Conservation (phyloP, 2,113 vertebrate genomes). For the Platichthys flesus region DNA sequence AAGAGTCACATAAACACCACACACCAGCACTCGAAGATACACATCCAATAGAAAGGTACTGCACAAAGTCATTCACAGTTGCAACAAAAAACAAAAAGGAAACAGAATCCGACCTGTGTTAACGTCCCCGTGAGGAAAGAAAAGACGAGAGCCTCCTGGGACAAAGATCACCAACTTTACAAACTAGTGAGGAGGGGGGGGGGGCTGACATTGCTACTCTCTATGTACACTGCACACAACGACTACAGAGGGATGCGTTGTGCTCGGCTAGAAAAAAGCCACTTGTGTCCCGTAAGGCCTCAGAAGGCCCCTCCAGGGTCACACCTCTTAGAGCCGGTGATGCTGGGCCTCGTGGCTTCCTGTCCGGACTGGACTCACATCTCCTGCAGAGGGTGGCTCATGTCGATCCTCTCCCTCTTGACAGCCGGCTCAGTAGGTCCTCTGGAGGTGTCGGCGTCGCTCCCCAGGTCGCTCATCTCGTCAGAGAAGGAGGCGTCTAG, state of each 20-base stretch:
- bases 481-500: constrained; percentile 84
- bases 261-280: background rate
- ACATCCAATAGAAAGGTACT: constrained; percentile 61
- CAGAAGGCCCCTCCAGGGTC: constrained; percentile 1
- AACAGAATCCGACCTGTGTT: constrained; percentile 55
- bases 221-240: constrained; percentile 70
- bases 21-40: constrained; percentile 63
- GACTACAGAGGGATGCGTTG: constrained; percentile 34
- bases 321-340: background rate
- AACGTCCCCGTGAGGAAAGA: constrained; percentile 43
- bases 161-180: constrained; percentile 15
- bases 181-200: constrained; percentile 32
- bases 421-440: constrained; percentile 87
- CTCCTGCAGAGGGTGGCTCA: constrained; percentile 90
- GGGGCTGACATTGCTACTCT: constrained; percentile 45
- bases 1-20: constrained; percentile 50
- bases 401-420: constrained; percentile 91
- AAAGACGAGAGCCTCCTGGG: constrained; percentile 23
- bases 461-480: constrained; percentile 84
- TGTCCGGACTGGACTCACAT: constrained; percentile 77
- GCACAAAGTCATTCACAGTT: constrained; percentile 79
- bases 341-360: constrained; percentile 6
- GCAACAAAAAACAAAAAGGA: constrained; percentile 55
- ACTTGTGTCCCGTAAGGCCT: background rate
- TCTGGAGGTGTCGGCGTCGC: constrained; percentile 80